A percentile compares a stretch with the other conserved stretches of the same genome.
phyloP scores from a whole-genome alignment of 2,113 vertebrate genomes.

The Podocnemis expansa region DNA sequence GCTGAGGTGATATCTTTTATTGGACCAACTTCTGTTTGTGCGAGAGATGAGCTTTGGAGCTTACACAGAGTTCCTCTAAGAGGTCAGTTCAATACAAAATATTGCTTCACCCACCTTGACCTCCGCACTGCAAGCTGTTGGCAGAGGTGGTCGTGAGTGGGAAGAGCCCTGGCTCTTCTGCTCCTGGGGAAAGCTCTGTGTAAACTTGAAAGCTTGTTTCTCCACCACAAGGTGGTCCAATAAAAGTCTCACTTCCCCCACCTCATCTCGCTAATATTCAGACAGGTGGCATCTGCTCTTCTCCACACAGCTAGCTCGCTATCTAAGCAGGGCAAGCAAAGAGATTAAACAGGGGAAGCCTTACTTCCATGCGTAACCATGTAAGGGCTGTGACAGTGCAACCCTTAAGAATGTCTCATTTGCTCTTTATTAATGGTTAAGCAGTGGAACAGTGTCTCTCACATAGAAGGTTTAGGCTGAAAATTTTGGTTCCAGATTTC shows the following conservation, averaged over 20 bases:
- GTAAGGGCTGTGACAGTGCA: background rate
- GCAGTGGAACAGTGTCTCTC: background rate
- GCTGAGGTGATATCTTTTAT: background rate
- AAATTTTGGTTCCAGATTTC: accelerated
- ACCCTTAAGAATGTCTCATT: background rate
- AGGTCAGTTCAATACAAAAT: background rate
- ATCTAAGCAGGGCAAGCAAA: background rate
- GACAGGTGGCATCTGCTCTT: background rate
- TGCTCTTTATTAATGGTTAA: background rate
- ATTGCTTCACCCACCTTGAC: background rate
- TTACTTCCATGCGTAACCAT: background rate
- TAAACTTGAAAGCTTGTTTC: too few relatives aligned
- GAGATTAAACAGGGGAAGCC: background rate
- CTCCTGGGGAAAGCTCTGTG: too few relatives aligned
- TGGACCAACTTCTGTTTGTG: background rate
- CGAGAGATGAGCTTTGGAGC: background rate
- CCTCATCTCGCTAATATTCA: background rate
- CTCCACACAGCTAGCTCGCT: background rate
- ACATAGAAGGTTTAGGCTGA: background rate
- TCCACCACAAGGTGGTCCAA: background rate
- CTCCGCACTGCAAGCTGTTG: too few relatives aligned
- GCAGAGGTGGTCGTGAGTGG: too few relatives aligned
- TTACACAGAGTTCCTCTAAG: background rate
- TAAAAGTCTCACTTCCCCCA: background rate
- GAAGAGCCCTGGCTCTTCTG: too few relatives aligned